phyloP scores from a whole-genome alignment of 92 coral and sea anemone genomes.

The Epizoanthus fatuus region DNA sequence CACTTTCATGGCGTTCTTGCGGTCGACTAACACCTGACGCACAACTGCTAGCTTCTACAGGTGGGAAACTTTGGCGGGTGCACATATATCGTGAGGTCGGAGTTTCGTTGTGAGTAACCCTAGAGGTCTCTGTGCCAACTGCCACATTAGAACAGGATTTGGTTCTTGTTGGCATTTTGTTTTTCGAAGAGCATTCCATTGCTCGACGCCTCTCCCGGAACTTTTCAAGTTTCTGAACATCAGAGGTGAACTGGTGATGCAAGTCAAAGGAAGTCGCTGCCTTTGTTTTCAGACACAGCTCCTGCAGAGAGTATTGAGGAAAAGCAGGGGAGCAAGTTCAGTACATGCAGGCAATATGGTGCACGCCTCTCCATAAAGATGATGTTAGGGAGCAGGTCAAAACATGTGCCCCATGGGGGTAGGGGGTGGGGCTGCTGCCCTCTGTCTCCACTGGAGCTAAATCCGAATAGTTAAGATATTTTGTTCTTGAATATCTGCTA shows the following conservation, averaged over 20 bases:
- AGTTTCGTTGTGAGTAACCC: constrained; percentile 2
- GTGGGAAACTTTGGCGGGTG: constrained; percentile 19
- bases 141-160: constrained; percentile 28
- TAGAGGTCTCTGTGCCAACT: not conserved
- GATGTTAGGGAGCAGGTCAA: no score
- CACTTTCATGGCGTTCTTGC: not conserved
- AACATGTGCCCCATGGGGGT: no score
- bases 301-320: not conserved
- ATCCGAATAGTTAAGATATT: no score
- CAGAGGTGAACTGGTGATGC: not conserved
- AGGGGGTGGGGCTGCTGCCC: no score
- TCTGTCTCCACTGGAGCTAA: no score
- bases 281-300: not conserved
- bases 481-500: no score
- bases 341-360: not conserved
- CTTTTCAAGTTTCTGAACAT: not conserved
- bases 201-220: not conserved
- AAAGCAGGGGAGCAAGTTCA: not conserved
- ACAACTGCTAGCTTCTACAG: not conserved
- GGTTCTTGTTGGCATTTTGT: constrained; percentile 18
- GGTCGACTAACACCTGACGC: not conserved
- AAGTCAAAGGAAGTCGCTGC: not conserved
- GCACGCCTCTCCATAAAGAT: no score
- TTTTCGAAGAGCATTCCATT: not conserved
- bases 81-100: not conserved